Base-by-base conservation (phyloP, 2,888 invertebrate genomes). In the Stegophylla sp. region DNA sequence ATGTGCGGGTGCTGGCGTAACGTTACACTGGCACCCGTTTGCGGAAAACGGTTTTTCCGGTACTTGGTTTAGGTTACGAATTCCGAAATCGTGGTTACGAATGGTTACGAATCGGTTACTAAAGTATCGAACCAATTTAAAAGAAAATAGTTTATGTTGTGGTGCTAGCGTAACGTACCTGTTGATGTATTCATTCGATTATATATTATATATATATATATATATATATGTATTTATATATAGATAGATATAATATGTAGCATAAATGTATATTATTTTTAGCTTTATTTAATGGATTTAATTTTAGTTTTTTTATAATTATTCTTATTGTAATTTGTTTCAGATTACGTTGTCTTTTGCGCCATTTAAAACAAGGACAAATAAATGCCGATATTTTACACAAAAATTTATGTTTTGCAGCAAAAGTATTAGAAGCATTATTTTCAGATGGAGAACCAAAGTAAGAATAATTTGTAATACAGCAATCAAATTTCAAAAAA, bases 361-460 rank as follows among this genome's bases (percentile, higher is more conserved):
- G 93, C 87, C 93, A 95, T 87, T 90, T 96, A 86, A 93, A 94
- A 86, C 90, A 91, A 87, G 96, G 95, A 86, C 93, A 95, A 88
- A 92, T 97, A 86, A 92, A 94, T 48, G 92, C 93, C 84, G 95
- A 95, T 87, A 92, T 95, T 84, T 89, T 97, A 85, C 94, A 95
- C 89, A 92, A 93, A 87, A 97, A 97, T 88, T 89, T 97, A 84
- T 94, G 95, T 85, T 97, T 96, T 88, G 96, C 96, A 77, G 95
- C 95, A 23, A 92, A 93, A 86, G 96, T 97, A 66, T 90, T 97
- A 84, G 96, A 97, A 89, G 93, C 95, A 17, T 94, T 95, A 84
- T 96, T 94, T 89, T 92, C 94, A 86, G 96, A 96, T 87, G 96
- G 96, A 88, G 93, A 79, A 0, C 56, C 95, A 87, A 95, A 95